These are phyloP conservation scores for Thamnophis elegans DNA, from an alignment of 2,797 vertebrate species.

Conservation along the genomic window DNA sequence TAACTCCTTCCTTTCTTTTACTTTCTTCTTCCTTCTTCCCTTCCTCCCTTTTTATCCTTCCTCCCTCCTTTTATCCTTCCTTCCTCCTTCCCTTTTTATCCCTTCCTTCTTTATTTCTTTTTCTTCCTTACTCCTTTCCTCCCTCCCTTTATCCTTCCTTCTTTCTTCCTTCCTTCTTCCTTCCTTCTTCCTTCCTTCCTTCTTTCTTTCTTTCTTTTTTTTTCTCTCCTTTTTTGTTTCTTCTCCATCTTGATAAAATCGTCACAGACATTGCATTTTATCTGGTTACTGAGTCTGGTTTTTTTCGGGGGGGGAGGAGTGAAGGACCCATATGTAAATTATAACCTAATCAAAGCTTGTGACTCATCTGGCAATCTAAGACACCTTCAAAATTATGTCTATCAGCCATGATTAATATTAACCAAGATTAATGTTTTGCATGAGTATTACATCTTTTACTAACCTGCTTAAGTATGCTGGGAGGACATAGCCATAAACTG, in stretches of 20 bases:
- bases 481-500: background rate
- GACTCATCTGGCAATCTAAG: background rate
- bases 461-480: background rate
- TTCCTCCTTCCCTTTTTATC: too few relatives aligned
- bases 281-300: background rate
- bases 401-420: background rate
- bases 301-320: background rate
- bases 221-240: background rate
- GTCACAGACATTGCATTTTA: background rate
- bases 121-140: too few relatives aligned
- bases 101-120: too few relatives aligned
- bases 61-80: too few relatives aligned
- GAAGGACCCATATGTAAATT: background rate
- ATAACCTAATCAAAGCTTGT: background rate
- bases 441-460: background rate
- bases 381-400: background rate
- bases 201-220: too few relatives aligned
- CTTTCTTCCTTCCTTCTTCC: too few relatives aligned
- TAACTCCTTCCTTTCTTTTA: too few relatives aligned
- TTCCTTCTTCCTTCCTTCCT: too few relatives aligned
- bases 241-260: background rate
- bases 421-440: background rate
- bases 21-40: too few relatives aligned
- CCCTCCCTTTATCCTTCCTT: too few relatives aligned
- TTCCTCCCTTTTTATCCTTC: too few relatives aligned